Base-by-base conservation (phyloP, 2,888 invertebrate genomes). In the Drosophila lutescens region DNA sequence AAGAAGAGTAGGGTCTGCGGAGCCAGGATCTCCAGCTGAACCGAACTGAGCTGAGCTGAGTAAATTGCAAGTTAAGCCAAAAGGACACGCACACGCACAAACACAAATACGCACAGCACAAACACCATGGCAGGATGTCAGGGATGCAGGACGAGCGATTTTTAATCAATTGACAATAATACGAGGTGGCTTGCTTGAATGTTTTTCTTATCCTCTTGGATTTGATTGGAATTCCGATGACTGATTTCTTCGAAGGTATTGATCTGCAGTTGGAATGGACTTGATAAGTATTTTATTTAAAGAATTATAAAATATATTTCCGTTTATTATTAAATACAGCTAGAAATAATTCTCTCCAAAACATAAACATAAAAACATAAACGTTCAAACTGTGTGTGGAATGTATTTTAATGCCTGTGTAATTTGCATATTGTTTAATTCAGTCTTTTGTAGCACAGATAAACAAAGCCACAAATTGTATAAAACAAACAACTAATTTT, bases 1-100 rank as follows among this genome's bases (percentile, higher is more conserved):
- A 82, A 78, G 76, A 74, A 74, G 75, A 53, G 61, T 49, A 66
- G 47, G 53, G 40, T 40, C 49, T 47, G 32, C 15, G 17, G 5
- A 15, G 32, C 54, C 40, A 34, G 47, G 38, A 47, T 50, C 62
- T 20, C 34, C 34, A 34, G 23, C 15, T 36, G 23, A 38, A 58
- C 32, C 40, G 46, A 41, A 43, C 46, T 46, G 15, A 32, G 15
- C 13, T 36, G 49, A 70, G 66, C 58, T 63, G 74, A 73, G 76
- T 79, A 86, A 85, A 86, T 84, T 86, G 87, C 79, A 84, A 88
- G 85, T 77, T 73, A 86, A 84, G 85, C 85, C 85, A 87, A 79
- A 84, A 79, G 79, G 78, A 74, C 68, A 80, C 68, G 65, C 74
- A 74, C 65, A 78, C 71, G 65, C 56, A 26, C 46, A 58, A 12